Evolutionary conservation across 2,797 vertebrate species (phyloP).

Genomic region (Gephyroberyx darwinii): DNA sequence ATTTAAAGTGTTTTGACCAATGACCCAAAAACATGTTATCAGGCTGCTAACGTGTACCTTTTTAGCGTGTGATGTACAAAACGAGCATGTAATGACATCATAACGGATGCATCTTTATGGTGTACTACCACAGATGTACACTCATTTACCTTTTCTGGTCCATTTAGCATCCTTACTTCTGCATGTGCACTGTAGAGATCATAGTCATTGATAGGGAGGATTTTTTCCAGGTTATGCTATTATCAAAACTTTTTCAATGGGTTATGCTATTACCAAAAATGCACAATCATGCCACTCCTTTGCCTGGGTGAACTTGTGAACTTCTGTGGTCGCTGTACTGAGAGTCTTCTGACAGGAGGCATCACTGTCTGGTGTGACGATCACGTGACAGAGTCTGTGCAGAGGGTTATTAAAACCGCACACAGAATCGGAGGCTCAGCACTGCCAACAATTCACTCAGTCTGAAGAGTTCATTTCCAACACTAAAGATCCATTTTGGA

Average conservation of each 20-base stretch:
- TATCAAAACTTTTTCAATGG: too few species aligned
- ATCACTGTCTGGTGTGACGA: conserved; percentile 38
- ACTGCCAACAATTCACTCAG: not conserved
- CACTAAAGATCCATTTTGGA: conserved; percentile 26
- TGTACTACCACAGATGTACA: not conserved
- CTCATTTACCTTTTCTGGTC: too few species aligned
- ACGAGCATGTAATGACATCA: not conserved
- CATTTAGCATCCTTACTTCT: too few species aligned
- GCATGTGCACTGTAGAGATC: too few species aligned
- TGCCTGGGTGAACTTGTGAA: not conserved
- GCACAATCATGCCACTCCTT: conserved; percentile 2
- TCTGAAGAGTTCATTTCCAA: conserved; percentile 36
- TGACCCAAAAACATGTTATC: not conserved
- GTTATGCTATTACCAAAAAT: not conserved
- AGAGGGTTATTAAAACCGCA: conserved; percentile 47
- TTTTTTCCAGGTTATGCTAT: not conserved
- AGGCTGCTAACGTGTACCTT: too few species aligned
- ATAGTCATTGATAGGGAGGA: not conserved
- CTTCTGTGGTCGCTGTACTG: not conserved
- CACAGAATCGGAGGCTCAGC: conserved; percentile 15
- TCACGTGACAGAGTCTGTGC: conserved; percentile 13
- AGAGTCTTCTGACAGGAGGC: conserved; percentile 18
- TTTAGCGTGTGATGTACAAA: too few species aligned
- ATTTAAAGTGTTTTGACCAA: not conserved
- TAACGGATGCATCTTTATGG: not conserved